Evolutionary conservation across 2,113 vertebrate species (phyloP).

Genomic region (Danio rerio): GRCz12tu NC_133178.1:42256501-42257000

Average conservation of each 20-base stretch:
- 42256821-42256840: constrained; percentile 67
- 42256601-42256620: constrained; percentile 78
- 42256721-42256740: constrained; percentile 77
- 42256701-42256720: constrained; percentile 74
- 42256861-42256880: constrained; percentile 50
- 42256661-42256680: constrained; percentile 75
- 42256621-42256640: constrained; percentile 80
- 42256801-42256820: constrained; percentile 65
- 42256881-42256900: constrained; percentile 38
- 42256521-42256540: constrained; percentile 67
- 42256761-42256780: constrained; percentile 72
- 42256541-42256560: constrained; percentile 66
- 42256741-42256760: constrained; percentile 75
- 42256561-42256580: constrained; percentile 17
- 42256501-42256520: constrained; percentile 42
- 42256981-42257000: neutral
- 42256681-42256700: constrained; percentile 81
- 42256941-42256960: neutral
- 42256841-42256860: constrained; percentile 63
- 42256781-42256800: constrained; percentile 69
- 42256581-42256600: constrained; percentile 42
- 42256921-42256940: constrained; percentile 8
- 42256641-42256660: constrained; percentile 73
- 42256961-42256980: neutral
- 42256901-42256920: constrained; percentile 46